Percentiles rank a stretch among this genome's conserved stretches.
Conservation (phyloP, 1,140 invertebrate species). For the Daktulosphaira vitifoliae region DNA sequence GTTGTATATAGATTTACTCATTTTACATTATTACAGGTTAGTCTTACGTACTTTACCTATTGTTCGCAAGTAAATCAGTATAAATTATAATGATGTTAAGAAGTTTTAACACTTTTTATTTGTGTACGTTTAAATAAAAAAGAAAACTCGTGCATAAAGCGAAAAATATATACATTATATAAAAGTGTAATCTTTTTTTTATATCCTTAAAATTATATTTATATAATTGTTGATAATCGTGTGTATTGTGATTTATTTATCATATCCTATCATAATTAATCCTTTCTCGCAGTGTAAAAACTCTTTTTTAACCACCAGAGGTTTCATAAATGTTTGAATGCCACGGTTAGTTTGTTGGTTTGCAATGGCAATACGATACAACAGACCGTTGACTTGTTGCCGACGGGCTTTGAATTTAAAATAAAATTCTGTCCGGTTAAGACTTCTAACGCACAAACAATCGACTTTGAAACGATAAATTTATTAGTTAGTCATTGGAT, state of each 20-base stretch:
- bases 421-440: too few relatives aligned
- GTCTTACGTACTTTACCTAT: conserved; percentile 26
- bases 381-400: too few relatives aligned
- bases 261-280: not conserved
- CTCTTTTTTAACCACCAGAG: not conserved
- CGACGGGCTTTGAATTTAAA: too few relatives aligned
- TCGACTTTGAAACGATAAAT: too few relatives aligned
- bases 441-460: too few relatives aligned
- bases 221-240: conserved; percentile 19
- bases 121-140: conserved; percentile 5
- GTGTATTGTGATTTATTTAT: not conserved
- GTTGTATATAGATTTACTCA: conserved; percentile 32
- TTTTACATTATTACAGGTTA: conserved; percentile 28
- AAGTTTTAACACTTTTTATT: conserved; percentile 27
- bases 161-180: conserved; percentile 8
- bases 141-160: not conserved
- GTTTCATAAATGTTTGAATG: too few relatives aligned
- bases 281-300: not conserved
- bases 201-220: conserved; percentile 30
- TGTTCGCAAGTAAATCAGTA: conserved; percentile 29
- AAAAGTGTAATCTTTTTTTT: conserved; percentile 31
- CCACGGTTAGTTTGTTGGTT: too few relatives aligned
- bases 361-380: too few relatives aligned
- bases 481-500: too few relatives aligned
- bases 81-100: conserved; percentile 32